Evolutionary conservation across 2,113 vertebrate species (phyloP).

Genomic region (Callipepla californica): DNA sequence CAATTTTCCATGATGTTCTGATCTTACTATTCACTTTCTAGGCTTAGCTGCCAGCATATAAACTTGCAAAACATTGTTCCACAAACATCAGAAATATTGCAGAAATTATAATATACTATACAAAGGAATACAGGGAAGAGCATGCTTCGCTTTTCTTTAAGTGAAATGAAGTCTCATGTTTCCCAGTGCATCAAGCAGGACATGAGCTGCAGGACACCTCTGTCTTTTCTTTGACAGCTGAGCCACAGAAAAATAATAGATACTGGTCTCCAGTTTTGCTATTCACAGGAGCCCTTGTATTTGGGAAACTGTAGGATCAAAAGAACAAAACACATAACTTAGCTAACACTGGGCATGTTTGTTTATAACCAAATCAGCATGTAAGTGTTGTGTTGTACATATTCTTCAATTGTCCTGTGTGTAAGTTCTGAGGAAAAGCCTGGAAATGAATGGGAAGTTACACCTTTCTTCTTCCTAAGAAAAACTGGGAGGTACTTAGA

Average conservation of each 20-base stretch:
- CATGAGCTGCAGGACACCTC: neutral
- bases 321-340: neutral
- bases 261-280: neutral
- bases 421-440: neutral
- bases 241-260: rapidly evolving
- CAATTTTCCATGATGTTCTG: neutral
- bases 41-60: neutral
- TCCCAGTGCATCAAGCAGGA: neutral
- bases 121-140: neutral
- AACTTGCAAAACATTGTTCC: neutral
- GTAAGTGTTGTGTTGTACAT: neutral
- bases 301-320: neutral
- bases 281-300: rapidly evolving
- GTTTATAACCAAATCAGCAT: neutral
- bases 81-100: neutral
- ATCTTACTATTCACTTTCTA: neutral
- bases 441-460: neutral
- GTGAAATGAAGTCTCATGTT: neutral
- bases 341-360: neutral
- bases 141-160: neutral
- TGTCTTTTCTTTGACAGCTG: neutral
- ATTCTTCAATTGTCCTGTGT: neutral
- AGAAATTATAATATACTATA: neutral
- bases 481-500: neutral
- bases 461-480: neutral